Base-by-base conservation (phyloP, 2,113 vertebrate genomes). In the Macaca nemestrina region DNA sequence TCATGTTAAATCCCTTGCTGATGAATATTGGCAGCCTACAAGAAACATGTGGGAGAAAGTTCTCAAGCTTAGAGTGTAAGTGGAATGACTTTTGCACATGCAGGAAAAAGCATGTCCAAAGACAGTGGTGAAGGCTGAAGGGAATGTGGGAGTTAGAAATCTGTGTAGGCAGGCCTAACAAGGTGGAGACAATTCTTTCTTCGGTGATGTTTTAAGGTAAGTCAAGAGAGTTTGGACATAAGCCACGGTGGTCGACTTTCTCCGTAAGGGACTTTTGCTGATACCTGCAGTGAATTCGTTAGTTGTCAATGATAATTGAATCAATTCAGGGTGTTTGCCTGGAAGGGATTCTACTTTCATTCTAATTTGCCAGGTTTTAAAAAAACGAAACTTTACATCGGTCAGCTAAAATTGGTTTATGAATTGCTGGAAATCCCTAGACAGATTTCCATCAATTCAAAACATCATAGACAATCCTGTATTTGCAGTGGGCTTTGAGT, bases 361-460 rank as follows among this genome's bases (percentile, higher is more conserved):
- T 98, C 94, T 79, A 5, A 90, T 59, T 87, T 87, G 14, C 97
- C 96, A 80, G 22, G 7, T 96, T 83, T 92, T 88, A 57, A 90
- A 94, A 73, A 90, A 76, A 76, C 0, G 3, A 93, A 92, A n/a
- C 55, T 93, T 23, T 76, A 93, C 84, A 79, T 97, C 20, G 68
- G 72, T 97, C 97, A 79, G 89, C 23, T 57, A 97, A 98, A 97
- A 45, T 80, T 88, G 85, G 89, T 70, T 98, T 98, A 96, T 97
- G 85, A 97, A 86, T 96, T 98, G 40, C 78, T 98, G n/a, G 88
- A 97, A 98, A 96, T 43, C 97, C 50, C 85, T 95, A 45, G 97
- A 86, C 27, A 96, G 68, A 95, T 94, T 96, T 97, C 80, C 30
- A 50, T 97, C 95, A 79, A 30, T 93, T 98, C 97, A 94, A 97